Evolutionary conservation across 1,140 invertebrate species (phyloP), one percentile per base, ranked within the genome.

Genomic region (Eueides isabella): DNA sequence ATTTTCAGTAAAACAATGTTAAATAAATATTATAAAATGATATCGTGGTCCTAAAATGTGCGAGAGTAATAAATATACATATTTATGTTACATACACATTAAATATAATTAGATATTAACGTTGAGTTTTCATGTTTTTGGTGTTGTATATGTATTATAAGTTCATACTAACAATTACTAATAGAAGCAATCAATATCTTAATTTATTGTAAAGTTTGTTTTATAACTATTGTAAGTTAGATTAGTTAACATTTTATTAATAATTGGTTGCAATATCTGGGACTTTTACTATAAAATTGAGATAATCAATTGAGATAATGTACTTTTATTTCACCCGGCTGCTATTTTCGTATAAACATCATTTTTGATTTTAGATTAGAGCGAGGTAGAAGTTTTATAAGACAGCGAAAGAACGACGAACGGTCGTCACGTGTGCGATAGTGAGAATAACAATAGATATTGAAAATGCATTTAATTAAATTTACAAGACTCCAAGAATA

Each of bases 211-310:
- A 76, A 74, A 74, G 67, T 77, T 76, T 44, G 31, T 61, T 61
- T 71, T 75, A 19, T 75, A 71, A 64, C 69, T 55, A 72, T 66
- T 66, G 23, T 76, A 76, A 76, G 74, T 71, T 67, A 71, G 74
- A 26, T 64, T 74, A 62, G 55, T 65, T 76, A 48, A 68, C 29
- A 30, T 67, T 67, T 33, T 67, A 38, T 71, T 61, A 68, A 72
- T 38, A 68, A 74, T 71, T 72, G 69, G 69, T 74, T 78, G 76
- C 76, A 78, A 78, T 78, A 78, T 78, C 73, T 78, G 67, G 76
- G 61, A 74, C 69, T 78, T 78, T 74, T 78, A 70, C 62, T 78
- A 68, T 61, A 74, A 33, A 74, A 69, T 78, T n/a, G n/a, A n/a
- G n/a, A 78, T 78, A 79, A 67, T 79, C 77, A 79, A 79, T 79